Evolutionary conservation across 1,140 invertebrate species (phyloP).

Genomic region (Trinorchestia longiramus): DNA sequence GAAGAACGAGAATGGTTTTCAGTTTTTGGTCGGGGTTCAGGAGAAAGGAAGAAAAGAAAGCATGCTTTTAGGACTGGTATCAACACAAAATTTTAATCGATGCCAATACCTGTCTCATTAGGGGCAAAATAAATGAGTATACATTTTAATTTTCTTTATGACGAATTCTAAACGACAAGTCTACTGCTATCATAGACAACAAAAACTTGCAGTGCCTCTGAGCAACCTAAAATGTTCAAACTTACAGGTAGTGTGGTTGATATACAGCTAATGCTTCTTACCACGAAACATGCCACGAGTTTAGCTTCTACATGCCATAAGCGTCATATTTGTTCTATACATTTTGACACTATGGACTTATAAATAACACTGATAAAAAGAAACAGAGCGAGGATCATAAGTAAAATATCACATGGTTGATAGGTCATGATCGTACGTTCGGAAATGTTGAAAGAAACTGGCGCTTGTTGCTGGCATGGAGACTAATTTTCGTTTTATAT

Average conservation of each 20-base stretch:
- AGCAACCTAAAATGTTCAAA: neutral
- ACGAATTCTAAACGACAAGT: neutral
- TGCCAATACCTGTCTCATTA: neutral
- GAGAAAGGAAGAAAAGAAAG: neutral
- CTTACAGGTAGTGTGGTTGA: neutral
- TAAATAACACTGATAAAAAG: neutral
- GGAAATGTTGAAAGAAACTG: neutral
- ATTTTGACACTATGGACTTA: neutral
- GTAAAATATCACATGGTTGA: too few species aligned
- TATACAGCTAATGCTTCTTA: neutral
- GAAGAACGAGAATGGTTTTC: slow-evolving; percentile 40
- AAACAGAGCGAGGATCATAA: too few species aligned
- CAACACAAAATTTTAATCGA: neutral
- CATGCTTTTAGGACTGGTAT: neutral
- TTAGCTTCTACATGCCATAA: neutral
- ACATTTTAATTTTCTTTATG: neutral
- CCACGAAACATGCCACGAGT: neutral
- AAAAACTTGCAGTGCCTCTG: neutral
- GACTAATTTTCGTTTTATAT: neutral
- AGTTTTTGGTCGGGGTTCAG: slow-evolving; percentile 17
- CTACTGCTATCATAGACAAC: neutral
- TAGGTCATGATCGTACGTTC: neutral
- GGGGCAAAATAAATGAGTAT: neutral
- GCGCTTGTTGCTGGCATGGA: neutral
- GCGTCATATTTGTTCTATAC: neutral